phyloP scores from a whole-genome alignment of 2,888 invertebrate genomes.

The Anarsia innoxiella region DNA sequence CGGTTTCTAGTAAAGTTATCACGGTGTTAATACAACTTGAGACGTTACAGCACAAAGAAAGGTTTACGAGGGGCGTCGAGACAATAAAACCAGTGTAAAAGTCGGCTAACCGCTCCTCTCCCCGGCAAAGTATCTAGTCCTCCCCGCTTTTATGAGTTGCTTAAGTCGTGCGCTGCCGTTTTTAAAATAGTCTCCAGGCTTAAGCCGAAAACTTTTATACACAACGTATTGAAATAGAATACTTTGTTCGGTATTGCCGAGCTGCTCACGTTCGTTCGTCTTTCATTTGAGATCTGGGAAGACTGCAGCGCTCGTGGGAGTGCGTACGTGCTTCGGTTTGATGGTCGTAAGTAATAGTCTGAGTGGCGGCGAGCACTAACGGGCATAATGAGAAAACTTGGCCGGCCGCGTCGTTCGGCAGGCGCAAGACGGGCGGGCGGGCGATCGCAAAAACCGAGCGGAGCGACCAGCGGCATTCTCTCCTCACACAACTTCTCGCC shows the following conservation, averaged over 20 bases:
- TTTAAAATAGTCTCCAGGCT: conserved; percentile 43
- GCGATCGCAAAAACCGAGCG: conserved; percentile 31
- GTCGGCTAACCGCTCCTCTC: conserved; percentile 58
- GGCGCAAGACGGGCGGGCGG: conserved; percentile 22
- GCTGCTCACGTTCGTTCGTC: conserved; percentile 12
- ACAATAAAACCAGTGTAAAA: conserved; percentile 72
- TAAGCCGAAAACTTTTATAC: conserved; percentile 37
- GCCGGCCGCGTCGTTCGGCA: conserved; percentile 37
- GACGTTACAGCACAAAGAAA: conserved; percentile 61
- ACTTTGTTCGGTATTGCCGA: conserved; percentile 21
- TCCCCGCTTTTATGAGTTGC: conserved; percentile 57
- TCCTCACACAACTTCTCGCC: conserved; percentile 15
- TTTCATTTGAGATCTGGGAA: conserved; percentile 14
- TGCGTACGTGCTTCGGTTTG: conserved; percentile 44
- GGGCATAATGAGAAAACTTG: conserved; percentile 71
- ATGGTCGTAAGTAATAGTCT: conserved; percentile 44
- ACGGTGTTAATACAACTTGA: conserved; percentile 62
- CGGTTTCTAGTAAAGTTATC: conserved; percentile 54
- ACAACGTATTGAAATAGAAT: conserved; percentile 44
- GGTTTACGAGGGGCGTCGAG: conserved; percentile 55
- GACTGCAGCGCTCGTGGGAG: conserved; percentile 19
- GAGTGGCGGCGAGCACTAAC: conserved; percentile 47
- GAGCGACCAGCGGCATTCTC: conserved; percentile 20
- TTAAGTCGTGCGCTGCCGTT: conserved; percentile 47
- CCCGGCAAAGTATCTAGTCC: conserved; percentile 47